These are phyloP conservation scores for Psittacula echo DNA, from an alignment of 2,797 vertebrate species.

Conservation along the genomic window DNA sequence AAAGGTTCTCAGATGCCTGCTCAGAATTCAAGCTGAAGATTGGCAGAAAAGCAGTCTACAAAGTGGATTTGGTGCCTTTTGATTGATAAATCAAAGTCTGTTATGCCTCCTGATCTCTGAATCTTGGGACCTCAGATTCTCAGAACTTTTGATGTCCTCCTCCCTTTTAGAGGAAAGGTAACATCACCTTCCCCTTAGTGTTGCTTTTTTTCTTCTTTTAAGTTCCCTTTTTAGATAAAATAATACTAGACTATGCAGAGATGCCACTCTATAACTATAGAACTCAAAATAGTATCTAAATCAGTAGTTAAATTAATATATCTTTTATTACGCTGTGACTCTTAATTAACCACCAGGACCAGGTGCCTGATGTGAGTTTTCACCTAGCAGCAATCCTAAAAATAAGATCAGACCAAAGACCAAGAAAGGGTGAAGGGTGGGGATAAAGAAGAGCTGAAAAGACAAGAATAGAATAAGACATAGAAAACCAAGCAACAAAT, in stretches of 20 bases:
- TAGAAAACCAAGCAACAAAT: neutral
- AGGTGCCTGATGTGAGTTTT: neutral
- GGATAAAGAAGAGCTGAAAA: neutral
- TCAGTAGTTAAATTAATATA: constrained; percentile 14
- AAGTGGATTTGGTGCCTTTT: neutral
- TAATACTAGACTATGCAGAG: neutral
- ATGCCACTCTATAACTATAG: neutral
- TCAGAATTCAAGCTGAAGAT: neutral
- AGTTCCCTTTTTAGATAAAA: neutral
- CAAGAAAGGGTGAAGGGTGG: neutral
- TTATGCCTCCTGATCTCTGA: neutral
- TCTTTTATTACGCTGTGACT: neutral
- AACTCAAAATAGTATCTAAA: neutral
- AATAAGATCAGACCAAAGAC: neutral
- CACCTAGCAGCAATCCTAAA: neutral
- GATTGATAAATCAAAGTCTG: neutral
- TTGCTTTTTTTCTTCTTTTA: neutral
- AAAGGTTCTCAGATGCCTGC: neutral
- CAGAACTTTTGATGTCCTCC: neutral
- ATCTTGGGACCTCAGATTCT: neutral
- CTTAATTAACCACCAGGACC: neutral
- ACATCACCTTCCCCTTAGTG: neutral
- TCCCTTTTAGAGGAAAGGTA: neutral
- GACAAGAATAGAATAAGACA: neutral
- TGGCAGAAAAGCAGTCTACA: neutral